Conservation (phyloP, 2,797 vertebrate genomes). For the Platalea minor region DNA sequence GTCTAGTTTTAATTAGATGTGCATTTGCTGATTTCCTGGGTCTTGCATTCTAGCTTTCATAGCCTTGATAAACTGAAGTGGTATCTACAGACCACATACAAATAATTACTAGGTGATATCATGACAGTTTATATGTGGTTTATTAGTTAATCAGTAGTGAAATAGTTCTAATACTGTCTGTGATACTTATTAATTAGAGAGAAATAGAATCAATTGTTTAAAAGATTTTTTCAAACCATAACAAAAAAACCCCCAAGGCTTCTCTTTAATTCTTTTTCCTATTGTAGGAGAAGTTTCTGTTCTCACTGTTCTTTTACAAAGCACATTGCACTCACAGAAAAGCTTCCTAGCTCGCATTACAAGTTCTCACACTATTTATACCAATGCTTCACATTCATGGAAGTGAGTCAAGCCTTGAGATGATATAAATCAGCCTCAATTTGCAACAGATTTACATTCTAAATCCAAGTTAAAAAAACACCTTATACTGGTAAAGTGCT, state of each 20-base stretch:
- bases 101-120: background rate
- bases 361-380: background rate
- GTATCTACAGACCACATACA: background rate
- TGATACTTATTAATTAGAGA: background rate
- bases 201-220: background rate
- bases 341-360: background rate
- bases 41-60: background rate
- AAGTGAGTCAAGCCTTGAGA: background rate
- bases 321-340: background rate
- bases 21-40: background rate
- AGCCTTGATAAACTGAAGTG: background rate
- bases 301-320: background rate
- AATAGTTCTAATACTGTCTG: background rate
- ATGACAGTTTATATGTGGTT: background rate
- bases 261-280: background rate
- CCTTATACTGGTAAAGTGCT: background rate
- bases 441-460: background rate
- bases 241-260: no score
- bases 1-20: constrained; percentile 4
- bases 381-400: background rate
- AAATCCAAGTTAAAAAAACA: background rate
- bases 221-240: background rate
- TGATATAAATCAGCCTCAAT: background rate
- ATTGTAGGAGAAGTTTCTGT: background rate
- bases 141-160: background rate